A percentile compares a stretch with the other conserved stretches of the same genome.
Evolutionary conservation across 53 echinoderm and acorn worm species (phyloP).

Genomic region (Echinometra lucunter): DNA sequence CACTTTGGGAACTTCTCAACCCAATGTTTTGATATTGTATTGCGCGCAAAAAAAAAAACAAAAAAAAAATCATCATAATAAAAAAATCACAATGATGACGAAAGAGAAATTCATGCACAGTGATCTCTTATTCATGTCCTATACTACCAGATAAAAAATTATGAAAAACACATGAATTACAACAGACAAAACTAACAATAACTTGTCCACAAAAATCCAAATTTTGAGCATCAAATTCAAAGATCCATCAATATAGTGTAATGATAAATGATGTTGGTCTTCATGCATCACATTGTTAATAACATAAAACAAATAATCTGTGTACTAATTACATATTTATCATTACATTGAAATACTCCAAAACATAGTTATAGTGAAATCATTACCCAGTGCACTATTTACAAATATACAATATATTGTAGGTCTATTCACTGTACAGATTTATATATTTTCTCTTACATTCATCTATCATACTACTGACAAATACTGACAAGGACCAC

Average conservation of each 20-base stretch:
- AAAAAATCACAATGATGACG: background rate
- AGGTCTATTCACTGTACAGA: background rate
- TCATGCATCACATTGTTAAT: no score
- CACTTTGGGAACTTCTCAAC: no score
- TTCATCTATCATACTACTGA: background rate
- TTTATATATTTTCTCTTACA: background rate
- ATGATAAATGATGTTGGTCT: no score
- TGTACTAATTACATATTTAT: background rate
- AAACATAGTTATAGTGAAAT: background rate
- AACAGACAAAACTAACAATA: background rate
- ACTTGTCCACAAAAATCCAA: no score
- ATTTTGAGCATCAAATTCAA: no score
- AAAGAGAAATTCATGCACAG: background rate
- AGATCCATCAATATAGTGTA: no score
- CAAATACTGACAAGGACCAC: background rate
- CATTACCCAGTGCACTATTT: slow-evolving; percentile 17
- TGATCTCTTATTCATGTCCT: background rate
- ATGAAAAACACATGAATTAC: background rate
- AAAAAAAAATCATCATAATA: background rate
- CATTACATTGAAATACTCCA: background rate
- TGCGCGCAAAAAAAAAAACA: no score
- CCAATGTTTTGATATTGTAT: no score
- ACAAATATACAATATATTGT: slow-evolving; percentile 32
- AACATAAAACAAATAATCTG: background rate
- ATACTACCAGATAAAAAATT: background rate